Conservation (phyloP, 2,888 invertebrate species). For the Cynaeus angustus region DNA sequence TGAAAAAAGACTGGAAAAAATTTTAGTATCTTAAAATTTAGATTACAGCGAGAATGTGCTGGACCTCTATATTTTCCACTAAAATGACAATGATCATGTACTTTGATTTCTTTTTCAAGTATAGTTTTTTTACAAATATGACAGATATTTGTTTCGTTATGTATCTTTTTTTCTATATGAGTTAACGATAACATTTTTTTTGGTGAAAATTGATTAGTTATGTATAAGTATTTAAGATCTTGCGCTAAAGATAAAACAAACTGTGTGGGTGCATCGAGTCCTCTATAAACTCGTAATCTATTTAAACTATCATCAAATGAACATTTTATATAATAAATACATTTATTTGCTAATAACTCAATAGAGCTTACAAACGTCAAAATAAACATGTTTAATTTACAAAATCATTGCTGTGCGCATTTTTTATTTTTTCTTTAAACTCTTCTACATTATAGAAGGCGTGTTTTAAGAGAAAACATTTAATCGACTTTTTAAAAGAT, state of each 20-base stretch:
- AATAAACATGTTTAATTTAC: too few relatives aligned
- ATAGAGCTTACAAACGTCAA: too few relatives aligned
- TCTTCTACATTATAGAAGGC: too few relatives aligned
- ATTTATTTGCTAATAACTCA: too few relatives aligned
- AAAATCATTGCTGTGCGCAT: too few relatives aligned
- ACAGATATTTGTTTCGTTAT: slow-evolving; percentile 1
- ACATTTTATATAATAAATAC: slow-evolving; percentile 11
- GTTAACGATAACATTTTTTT: not conserved
- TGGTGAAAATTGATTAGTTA: not conserved
- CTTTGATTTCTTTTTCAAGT: not conserved
- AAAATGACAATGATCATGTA: slow-evolving; percentile 28
- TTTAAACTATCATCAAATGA: slow-evolving; percentile 4
- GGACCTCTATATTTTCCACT: slow-evolving; percentile 35
- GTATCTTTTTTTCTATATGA: not conserved
- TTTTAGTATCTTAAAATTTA: slow-evolving; percentile 1
- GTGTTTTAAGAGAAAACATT: too few relatives aligned
- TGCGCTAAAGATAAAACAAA: not conserved
- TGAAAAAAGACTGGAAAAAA: slow-evolving; percentile 41
- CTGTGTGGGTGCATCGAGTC: not conserved
- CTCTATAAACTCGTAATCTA: slow-evolving; percentile 14
- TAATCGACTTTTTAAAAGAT: too few relatives aligned
- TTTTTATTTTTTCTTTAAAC: too few relatives aligned
- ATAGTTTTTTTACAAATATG: slow-evolving; percentile 34
- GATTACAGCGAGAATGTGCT: slow-evolving; percentile 27
- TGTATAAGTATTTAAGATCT: slow-evolving; percentile 4